Evolutionary conservation across 1,140 invertebrate species (phyloP).

Genomic region (Bicyclus anynana): DNA sequence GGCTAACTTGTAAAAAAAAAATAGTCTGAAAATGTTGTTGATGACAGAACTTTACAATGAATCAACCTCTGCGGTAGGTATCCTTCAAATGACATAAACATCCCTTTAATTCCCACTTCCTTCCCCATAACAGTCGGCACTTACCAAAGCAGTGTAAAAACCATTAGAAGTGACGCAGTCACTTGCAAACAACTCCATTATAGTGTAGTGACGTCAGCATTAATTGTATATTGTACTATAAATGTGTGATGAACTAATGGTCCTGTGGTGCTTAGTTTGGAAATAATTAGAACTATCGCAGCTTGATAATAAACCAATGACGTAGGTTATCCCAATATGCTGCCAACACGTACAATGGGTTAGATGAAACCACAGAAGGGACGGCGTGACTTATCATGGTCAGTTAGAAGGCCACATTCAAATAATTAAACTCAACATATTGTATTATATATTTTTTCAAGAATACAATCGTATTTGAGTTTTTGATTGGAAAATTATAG

Average conservation of each 20-base stretch:
- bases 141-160: conserved; percentile 13
- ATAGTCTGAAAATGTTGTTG: no score
- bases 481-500: no score
- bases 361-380: background rate
- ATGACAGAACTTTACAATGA: no score
- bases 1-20: no score
- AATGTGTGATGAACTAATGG: conserved; percentile 14
- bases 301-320: conserved; percentile 5
- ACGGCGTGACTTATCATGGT: no score
- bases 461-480: no score
- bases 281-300: conserved; percentile 12
- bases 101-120: conserved; percentile 5
- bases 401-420: no score
- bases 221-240: conserved; percentile 40
- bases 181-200: conserved; percentile 31
- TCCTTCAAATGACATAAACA: background rate
- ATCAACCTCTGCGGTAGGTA: background rate
- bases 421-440: no score
- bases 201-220: conserved; percentile 38
- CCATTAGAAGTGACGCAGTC: conserved; percentile 18
- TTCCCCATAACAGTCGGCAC: conserved; percentile 11
- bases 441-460: no score
- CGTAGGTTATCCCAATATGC: background rate
- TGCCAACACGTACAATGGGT: background rate
- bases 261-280: background rate